These are phyloP conservation scores for Xiphorhynchus erythropygius DNA, from an alignment of 2,797 vertebrate genomes.

Conservation along the genomic window DNA sequence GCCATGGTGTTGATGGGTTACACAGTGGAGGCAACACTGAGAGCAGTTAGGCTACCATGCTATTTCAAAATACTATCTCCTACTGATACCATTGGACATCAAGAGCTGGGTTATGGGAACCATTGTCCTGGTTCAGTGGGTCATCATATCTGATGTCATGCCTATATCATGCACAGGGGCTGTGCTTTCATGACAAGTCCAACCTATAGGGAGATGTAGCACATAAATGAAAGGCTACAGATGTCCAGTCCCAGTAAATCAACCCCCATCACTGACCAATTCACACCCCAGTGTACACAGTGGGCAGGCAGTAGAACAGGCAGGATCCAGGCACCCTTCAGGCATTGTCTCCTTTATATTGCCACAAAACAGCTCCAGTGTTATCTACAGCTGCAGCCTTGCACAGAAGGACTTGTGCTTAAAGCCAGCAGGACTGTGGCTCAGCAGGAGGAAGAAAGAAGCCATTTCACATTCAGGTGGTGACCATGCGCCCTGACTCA, in stretches of 20 bases:
- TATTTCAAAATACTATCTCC: background rate
- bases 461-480: background rate
- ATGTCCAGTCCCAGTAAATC: background rate
- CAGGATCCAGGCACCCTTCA: background rate
- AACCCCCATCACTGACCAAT: background rate
- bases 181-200: background rate
- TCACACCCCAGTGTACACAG: background rate
- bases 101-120: background rate
- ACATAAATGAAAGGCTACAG: background rate
- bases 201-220: accelerated
- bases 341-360: background rate
- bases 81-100: background rate
- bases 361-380: background rate
- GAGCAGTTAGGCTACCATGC: accelerated
- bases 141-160: background rate
- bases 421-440: background rate
- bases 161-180: background rate
- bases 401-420: background rate
- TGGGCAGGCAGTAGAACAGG: background rate
- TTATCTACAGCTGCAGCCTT: background rate
- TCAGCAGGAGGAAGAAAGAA: background rate
- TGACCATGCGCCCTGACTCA: background rate
- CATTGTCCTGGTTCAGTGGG: background rate
- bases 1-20: background rate
- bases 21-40: background rate